These are phyloP conservation scores for Myotis pilosus DNA, from an alignment of 2,797 vertebrate genomes.

Conservation along the genomic window DNA sequence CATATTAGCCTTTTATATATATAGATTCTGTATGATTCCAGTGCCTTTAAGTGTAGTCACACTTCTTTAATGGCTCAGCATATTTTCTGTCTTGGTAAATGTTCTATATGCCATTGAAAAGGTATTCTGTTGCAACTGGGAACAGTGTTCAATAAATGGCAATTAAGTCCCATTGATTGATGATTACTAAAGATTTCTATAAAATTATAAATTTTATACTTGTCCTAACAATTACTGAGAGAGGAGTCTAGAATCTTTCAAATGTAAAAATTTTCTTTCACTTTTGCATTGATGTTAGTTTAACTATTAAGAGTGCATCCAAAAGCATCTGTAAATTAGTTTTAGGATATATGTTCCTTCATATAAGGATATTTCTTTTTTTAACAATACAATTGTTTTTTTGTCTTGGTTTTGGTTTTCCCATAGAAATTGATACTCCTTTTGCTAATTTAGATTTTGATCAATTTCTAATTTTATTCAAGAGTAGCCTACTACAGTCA, in stretches of 20 bases:
- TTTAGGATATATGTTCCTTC: background rate
- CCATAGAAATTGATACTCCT: background rate
- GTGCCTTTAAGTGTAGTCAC: background rate
- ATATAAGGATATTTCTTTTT: background rate
- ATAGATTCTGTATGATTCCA: background rate
- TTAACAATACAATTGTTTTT: background rate
- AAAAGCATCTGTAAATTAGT: background rate
- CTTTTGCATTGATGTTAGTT: background rate
- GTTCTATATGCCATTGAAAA: background rate
- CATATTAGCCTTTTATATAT: too few relatives aligned
- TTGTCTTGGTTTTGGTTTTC: conserved; percentile 13
- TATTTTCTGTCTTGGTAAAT: background rate
- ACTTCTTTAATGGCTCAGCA: background rate
- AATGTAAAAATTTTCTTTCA: background rate
- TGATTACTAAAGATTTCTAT: background rate
- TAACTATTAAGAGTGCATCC: background rate
- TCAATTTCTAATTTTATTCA: background rate
- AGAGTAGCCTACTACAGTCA: background rate
- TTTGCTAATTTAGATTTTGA: background rate
- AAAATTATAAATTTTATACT: background rate
- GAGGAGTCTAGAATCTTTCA: background rate
- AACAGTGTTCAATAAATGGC: background rate
- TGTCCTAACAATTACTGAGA: background rate
- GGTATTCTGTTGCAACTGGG: background rate
- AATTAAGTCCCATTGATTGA: background rate